These are phyloP conservation scores for Lophotis ruficrista DNA, from an alignment of 2,113 vertebrate genomes.

Conservation along the genomic window DNA sequence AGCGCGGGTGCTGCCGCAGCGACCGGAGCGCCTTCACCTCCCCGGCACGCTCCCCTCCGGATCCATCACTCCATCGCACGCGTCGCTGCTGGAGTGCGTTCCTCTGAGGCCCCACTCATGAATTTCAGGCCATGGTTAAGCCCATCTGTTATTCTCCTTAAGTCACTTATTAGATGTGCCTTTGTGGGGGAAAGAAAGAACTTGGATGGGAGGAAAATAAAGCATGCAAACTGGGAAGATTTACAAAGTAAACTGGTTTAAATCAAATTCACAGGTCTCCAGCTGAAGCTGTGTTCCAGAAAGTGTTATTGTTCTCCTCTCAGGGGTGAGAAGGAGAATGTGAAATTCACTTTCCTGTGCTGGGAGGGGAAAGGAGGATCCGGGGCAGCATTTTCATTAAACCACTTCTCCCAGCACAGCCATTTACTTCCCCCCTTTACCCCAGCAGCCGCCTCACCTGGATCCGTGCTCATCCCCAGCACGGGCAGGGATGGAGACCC, in stretches of 20 bases:
- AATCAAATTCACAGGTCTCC: not conserved
- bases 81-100: not conserved
- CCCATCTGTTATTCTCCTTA: not conserved
- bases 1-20: not conserved
- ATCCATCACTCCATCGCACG: not conserved
- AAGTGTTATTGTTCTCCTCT: not conserved
- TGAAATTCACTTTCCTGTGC: not conserved
- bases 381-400: not conserved
- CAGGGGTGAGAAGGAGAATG: not conserved
- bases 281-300: not conserved
- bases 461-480: not conserved
- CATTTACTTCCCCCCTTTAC: not conserved
- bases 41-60: not conserved
- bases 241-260: not conserved
- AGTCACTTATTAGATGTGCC: not conserved
- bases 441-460: rapidly evolving
- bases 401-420: not conserved
- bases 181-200: not conserved
- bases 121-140: not conserved
- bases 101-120: not conserved
- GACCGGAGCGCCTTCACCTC: not conserved
- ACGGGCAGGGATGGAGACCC: rapidly evolving
- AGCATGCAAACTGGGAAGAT: not conserved
- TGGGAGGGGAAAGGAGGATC: not conserved
- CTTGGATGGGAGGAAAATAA: not conserved